These are phyloP conservation scores for Aphis gossypii DNA, from an alignment of 1,140 invertebrate species.

Conservation along the genomic window DNA sequence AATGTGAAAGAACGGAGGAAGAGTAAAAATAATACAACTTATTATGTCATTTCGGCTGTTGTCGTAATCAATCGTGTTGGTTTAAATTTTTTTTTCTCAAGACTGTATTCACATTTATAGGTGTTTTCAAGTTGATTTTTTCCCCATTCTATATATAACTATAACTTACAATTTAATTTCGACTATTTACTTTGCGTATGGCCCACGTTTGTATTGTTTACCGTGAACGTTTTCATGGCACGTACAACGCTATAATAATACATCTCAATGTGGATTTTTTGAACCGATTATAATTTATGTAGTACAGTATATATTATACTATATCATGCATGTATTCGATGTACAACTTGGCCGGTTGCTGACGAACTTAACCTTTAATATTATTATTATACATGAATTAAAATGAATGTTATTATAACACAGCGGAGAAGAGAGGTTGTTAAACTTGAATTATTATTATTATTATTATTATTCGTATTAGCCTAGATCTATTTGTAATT, in stretches of 20 bases:
- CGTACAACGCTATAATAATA: neutral
- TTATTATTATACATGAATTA: neutral
- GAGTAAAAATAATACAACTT: constrained; percentile 26
- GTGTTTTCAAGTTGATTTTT: neutral
- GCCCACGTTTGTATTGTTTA: neutral
- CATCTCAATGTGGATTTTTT: neutral
- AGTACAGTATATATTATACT: neutral
- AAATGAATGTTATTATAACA: neutral
- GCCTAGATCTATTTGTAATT: neutral
- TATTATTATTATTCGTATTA: neutral
- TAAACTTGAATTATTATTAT: constrained; percentile 35
- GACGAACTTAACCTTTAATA: neutral
- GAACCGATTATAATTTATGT: constrained; percentile 15
- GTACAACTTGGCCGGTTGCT: neutral
- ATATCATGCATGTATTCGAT: neutral
- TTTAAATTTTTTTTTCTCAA: neutral
- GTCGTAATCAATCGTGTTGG: neutral
- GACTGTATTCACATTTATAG: neutral
- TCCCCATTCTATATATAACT: neutral
- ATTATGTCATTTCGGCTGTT: constrained; percentile 7
- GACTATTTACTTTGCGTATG: neutral
- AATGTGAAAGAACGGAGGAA: neutral
- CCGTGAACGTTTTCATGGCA: neutral
- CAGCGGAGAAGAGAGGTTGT: neutral
- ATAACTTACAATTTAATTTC: neutral